Base-by-base conservation (phyloP, 2,797 vertebrate genomes). In the Chaunax sp. region DNA sequence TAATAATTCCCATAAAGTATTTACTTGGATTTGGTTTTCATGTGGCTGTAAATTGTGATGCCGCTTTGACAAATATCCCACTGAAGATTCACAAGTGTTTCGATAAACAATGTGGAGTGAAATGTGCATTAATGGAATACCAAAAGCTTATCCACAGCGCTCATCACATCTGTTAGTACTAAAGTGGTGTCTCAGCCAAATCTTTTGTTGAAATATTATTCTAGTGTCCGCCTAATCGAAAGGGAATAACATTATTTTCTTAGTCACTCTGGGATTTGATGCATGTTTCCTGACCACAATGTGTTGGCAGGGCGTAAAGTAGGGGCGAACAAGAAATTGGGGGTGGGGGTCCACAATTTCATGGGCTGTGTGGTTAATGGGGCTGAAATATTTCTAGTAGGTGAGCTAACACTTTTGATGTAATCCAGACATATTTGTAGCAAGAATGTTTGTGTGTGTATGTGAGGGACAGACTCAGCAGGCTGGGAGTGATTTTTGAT, bases 361-460 rank as follows among this genome's bases (percentile, higher is more conserved):
- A 84, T 79, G 68, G 85, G 82, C 73, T 81, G 77, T 75, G 81
- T 68, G 78, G 82, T 89, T 93, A 92, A 92, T 91, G 85, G 87
- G 72, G 81, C 84, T 80, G 79, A 91, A 89, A 90, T 92, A 89
- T 93, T 93, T 91, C 80, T 87, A 87, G 83, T 69, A 65, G 79
- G 76, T 85, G 88, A 92, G 83, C 79, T 86, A 87, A 88, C 83
- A 70, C 77, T 75, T 77, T 82, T 90, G 83, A 93, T 86, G 74
- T 68, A 78, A 89, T 80, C 91, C 91, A 94, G 93, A 87, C 72
- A 45, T 82, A 63, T 81, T 47, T 74, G 30, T 65, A 71, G 75
- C 83, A 90, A 73, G 81, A 84, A 77, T 75, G 40, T 22, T 33
- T 57, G 68, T 23, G 59, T n/a, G 25, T 28, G 45, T 19, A 35